Evolutionary conservation across 2,113 vertebrate species (phyloP).

Genomic region (Eurypyga helias): DNA sequence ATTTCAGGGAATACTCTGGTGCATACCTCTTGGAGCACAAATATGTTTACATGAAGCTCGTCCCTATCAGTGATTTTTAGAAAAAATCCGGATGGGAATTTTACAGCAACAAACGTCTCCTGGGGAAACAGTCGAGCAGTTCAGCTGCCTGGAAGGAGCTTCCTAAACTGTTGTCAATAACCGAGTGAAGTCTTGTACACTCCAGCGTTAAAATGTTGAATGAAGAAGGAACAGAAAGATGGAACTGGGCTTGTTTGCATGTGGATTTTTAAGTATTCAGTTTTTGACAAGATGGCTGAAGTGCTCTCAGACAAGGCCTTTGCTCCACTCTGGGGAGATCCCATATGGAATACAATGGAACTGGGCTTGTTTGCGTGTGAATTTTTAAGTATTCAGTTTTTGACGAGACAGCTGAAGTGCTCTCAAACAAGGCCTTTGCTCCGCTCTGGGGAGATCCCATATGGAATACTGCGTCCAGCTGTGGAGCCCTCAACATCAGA

Average conservation of each 20-base stretch:
- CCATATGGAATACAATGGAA: neutral
- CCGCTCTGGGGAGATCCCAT: too few species aligned
- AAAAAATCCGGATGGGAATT: neutral
- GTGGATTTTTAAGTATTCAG: neutral
- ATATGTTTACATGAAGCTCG: neutral
- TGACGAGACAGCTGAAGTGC: neutral
- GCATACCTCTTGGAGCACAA: neutral
- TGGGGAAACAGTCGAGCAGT: neutral
- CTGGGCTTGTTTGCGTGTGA: neutral
- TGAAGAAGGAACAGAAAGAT: neutral
- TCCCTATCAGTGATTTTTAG: fast-evolving
- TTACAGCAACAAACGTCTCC: neutral
- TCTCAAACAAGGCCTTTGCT: neutral
- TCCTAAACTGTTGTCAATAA: neutral
- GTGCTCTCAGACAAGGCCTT: neutral
- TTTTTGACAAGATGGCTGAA: neutral
- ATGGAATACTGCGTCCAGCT: too few species aligned
- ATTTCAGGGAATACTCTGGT: neutral
- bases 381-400: neutral
- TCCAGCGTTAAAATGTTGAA: neutral
- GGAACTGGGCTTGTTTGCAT: neutral
- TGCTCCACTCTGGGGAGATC: too few species aligned
- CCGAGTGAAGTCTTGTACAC: neutral
- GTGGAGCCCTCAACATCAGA: too few species aligned
- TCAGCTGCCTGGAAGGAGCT: neutral